Conservation (phyloP, 2,888 invertebrate genomes). For the Eupithecia tripunctaria region DNA sequence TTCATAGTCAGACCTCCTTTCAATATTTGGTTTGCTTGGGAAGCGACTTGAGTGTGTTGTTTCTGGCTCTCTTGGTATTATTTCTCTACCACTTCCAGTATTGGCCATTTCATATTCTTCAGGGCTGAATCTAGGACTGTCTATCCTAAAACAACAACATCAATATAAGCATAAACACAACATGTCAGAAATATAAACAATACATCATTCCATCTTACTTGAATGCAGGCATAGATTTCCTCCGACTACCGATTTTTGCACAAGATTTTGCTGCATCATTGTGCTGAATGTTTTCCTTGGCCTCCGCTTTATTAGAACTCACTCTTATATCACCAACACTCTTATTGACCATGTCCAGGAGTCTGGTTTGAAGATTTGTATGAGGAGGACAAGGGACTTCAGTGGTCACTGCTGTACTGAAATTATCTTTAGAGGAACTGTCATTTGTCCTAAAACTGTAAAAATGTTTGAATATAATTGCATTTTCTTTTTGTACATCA, state of each 20-base stretch:
- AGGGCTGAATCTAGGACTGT: constrained; percentile 54
- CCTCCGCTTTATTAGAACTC: constrained; percentile 38
- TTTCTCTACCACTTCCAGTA: constrained; percentile 39
- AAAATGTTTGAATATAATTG: constrained; percentile 1
- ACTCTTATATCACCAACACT: constrained; percentile 21
- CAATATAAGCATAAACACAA: neutral
- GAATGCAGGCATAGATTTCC: constrained; percentile 65
- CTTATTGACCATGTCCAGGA: constrained; percentile 23
- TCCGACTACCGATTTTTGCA: constrained; percentile 55
- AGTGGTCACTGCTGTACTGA: neutral
- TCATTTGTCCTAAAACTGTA: constrained; percentile 16
- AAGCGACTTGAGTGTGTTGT: constrained; percentile 34
- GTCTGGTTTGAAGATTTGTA: constrained; percentile 26
- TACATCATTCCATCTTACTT: constrained; percentile 51
- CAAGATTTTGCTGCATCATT: constrained; percentile 26
- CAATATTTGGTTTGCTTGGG: constrained; percentile 45
- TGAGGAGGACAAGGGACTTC: neutral
- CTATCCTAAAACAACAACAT: constrained; percentile 21
- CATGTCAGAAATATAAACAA: neutral
- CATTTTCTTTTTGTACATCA: neutral
- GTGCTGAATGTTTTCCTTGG: constrained; percentile 49
- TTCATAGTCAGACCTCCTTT: constrained; percentile 51
- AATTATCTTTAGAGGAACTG: neutral
- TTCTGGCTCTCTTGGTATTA: constrained; percentile 40
- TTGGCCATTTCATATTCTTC: constrained; percentile 61